phyloP scores from a whole-genome alignment of 2,888 invertebrate species.

The Philereme vetulata region DNA sequence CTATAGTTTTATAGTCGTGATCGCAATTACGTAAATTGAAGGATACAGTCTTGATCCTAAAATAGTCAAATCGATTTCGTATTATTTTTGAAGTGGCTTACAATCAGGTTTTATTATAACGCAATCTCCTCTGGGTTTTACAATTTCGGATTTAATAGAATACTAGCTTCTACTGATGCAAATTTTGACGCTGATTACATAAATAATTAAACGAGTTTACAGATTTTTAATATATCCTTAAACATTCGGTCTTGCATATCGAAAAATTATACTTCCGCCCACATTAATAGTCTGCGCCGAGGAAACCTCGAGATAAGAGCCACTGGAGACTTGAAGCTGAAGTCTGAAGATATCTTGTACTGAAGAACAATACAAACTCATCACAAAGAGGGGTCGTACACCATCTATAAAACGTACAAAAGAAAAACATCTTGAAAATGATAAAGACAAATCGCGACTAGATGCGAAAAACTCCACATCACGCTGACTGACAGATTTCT shows the following conservation, averaged over 20 bases:
- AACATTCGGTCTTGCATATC: no score
- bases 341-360: not conserved
- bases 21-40: constrained; percentile 15
- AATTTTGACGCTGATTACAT: constrained; percentile 7
- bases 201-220: not conserved
- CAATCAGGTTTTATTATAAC: not conserved
- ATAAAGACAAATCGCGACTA: constrained; percentile 13
- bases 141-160: no score
- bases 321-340: not conserved
- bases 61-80: constrained; percentile 14
- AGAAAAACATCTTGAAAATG: not conserved
- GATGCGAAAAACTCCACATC: constrained; percentile 49
- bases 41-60: constrained; percentile 14
- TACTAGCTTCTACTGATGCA: not conserved
- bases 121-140: no score
- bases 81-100: constrained; percentile 24
- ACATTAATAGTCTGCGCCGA: not conserved
- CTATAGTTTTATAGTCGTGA: constrained; percentile 9
- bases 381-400: not conserved
- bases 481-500: constrained; percentile 58
- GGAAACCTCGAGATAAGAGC: no score
- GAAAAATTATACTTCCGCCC: not conserved
- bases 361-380: not conserved
- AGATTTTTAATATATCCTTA: no score
- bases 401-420: not conserved